A percentile compares a stretch with the other conserved stretches of the same genome.
Conservation (phyloP, 2,888 invertebrate genomes). For the Cylindroiulus punctatus region DNA sequence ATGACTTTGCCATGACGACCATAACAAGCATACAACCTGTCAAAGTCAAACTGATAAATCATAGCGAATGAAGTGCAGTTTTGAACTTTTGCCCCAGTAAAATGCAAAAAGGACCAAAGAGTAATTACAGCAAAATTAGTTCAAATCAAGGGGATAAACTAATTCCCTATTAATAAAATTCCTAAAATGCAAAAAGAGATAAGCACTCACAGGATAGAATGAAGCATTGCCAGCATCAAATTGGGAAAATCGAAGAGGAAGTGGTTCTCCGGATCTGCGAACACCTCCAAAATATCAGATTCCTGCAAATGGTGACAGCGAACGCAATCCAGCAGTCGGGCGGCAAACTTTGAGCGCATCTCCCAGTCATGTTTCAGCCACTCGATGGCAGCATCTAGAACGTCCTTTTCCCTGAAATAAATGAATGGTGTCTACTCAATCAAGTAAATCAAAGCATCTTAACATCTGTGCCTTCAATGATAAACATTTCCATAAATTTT, state of each 20-base stretch:
- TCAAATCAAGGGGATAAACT: no score
- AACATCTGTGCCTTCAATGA: no score
- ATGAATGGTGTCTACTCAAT: neutral
- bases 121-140: no score
- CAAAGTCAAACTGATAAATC: no score
- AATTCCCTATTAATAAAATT: no score
- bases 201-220: neutral
- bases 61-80: no score
- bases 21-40: no score
- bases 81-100: no score
- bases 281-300: neutral
- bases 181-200: neutral
- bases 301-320: neutral
- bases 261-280: neutral
- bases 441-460: no score
- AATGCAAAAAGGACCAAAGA: no score
- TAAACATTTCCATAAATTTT: no score
- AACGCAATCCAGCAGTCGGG: neutral
- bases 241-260: slow-evolving; percentile 30
- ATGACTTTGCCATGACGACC: no score
- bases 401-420: neutral
- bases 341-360: neutral
- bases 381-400: neutral
- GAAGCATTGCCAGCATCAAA: neutral
- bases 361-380: slow-evolving; percentile 21